Percentiles rank a stretch among this genome's conserved stretches.
phyloP scores from a whole-genome alignment of 2,888 invertebrate species.

The Microplitis manilae region DNA sequence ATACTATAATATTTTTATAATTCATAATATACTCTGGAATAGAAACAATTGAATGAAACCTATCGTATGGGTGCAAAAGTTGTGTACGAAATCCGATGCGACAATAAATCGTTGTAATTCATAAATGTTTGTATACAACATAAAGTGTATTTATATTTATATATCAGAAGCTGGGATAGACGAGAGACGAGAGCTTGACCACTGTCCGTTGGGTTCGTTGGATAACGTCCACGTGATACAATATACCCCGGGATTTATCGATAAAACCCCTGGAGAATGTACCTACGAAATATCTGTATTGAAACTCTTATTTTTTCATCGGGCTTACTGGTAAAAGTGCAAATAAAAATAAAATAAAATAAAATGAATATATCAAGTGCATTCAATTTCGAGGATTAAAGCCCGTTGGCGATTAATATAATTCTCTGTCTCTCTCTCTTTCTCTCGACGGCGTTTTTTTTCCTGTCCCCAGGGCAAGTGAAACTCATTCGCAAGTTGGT shows the following conservation, averaged over 20 bases:
- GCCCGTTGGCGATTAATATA: slow-evolving; percentile 28
- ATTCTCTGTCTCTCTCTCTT: slow-evolving; percentile 7
- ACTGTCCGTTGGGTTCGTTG: neutral
- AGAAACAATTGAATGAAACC: neutral
- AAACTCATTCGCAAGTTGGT: slow-evolving; percentile 29
- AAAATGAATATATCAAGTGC: slow-evolving; percentile 22
- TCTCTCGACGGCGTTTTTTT: neutral
- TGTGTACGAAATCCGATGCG: slow-evolving; percentile 30
- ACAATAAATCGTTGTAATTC: slow-evolving; percentile 30
- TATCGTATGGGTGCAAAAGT: slow-evolving; percentile 18
- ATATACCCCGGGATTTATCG: slow-evolving; percentile 19
- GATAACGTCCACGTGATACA: slow-evolving; percentile 21
- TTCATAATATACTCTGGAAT: neutral
- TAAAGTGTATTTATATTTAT: neutral
- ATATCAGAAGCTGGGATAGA: neutral
- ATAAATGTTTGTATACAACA: slow-evolving; percentile 17
- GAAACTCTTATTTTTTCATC: neutral
- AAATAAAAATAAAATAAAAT: slow-evolving; percentile 19
- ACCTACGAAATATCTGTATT: neutral
- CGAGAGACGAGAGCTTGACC: slow-evolving; percentile 1
- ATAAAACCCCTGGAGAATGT: slow-evolving; percentile 14
- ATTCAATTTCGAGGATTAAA: slow-evolving; percentile 31
- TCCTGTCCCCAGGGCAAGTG: slow-evolving; percentile 10
- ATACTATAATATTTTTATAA: neutral
- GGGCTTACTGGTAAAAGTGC: neutral